Evolutionary conservation across 1,140 invertebrate genomes (phyloP).

Genomic region (Polypedilum pembai): DNA sequence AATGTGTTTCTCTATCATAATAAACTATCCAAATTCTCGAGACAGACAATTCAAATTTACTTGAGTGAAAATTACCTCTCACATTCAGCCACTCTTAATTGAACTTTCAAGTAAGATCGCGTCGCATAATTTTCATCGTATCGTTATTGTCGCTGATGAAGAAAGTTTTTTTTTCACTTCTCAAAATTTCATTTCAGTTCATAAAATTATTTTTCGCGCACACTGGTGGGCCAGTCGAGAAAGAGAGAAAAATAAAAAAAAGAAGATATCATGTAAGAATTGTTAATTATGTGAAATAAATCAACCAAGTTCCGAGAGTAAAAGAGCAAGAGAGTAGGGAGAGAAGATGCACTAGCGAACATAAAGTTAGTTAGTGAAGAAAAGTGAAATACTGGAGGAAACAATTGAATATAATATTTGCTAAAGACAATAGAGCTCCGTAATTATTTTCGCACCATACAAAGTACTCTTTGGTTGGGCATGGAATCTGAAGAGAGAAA

Average conservation of each 20-base stretch:
- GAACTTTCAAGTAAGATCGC: constrained; percentile 2
- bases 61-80: no score
- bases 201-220: neutral
- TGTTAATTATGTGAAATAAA: constrained; percentile 22
- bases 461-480: neutral
- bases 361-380: neutral
- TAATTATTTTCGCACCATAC: constrained; percentile 24
- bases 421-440: neutral
- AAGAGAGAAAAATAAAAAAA: no score
- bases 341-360: neutral
- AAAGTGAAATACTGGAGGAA: neutral
- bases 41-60: no score
- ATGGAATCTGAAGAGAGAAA: neutral
- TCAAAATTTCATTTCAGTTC: neutral
- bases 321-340: neutral
- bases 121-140: constrained; percentile 8
- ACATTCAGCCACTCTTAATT: constrained; percentile 12
- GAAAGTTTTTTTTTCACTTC: constrained; percentile 21
- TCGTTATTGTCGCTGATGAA: neutral
- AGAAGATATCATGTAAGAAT: neutral
- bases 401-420: constrained; percentile 27
- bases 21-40: no score
- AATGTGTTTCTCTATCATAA: no score
- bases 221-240: no score
- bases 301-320: neutral